Conservation (phyloP, 1,140 invertebrate genomes). For the Papilio aristodemus region DNA sequence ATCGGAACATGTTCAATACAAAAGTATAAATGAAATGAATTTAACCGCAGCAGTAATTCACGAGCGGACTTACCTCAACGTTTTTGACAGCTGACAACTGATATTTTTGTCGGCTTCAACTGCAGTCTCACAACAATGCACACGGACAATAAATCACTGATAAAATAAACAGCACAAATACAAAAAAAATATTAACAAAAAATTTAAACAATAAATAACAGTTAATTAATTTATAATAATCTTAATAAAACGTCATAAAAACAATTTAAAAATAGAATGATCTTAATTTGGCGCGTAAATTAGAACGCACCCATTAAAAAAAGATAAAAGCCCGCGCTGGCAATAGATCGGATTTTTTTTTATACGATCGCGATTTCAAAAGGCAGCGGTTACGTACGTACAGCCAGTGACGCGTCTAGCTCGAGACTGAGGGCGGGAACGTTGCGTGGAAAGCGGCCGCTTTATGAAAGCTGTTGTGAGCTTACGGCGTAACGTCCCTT, state of each 20-base stretch:
- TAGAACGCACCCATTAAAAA: neutral
- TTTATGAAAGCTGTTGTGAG: conserved; percentile 43
- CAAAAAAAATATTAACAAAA: conserved; percentile 15
- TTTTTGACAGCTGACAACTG: conserved; percentile 60
- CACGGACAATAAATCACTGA: conserved; percentile 26
- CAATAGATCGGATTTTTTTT: conserved; percentile 8
- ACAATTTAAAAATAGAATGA: conserved; percentile 15
- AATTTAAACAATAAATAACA: neutral
- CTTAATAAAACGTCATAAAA: conserved; percentile 2
- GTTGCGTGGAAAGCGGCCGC: conserved; percentile 30
- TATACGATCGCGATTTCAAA: neutral
- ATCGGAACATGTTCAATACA: neutral
- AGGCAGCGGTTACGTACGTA: neutral
- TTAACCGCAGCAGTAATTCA: conserved; percentile 41
- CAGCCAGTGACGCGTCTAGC: conserved; percentile 17
- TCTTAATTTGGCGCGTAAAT: neutral
- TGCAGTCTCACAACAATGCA: conserved; percentile 25
- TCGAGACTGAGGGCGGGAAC: conserved; percentile 34
- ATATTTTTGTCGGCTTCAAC: conserved; percentile 40
- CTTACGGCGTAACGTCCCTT: conserved; percentile 35
- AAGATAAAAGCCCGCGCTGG: conserved; percentile 19
- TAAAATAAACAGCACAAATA: neutral
- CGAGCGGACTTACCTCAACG: conserved; percentile 53
- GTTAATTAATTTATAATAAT: neutral
- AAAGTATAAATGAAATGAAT: neutral